Evolutionary conservation across 2,888 invertebrate species (phyloP).

Genomic region (Tetragonula carbonaria): DNA sequence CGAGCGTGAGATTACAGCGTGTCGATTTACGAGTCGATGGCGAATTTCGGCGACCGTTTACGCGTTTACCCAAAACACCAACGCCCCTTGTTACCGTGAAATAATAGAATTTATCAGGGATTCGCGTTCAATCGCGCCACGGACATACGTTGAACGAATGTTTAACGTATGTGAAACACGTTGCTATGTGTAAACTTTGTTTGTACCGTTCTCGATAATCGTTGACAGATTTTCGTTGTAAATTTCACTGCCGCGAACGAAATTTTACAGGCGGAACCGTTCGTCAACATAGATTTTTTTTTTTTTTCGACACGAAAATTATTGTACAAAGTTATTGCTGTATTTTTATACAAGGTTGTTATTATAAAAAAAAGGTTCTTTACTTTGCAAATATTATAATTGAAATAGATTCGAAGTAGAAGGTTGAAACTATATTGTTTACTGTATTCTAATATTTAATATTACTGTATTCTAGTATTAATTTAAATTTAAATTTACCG

Average conservation of each 20-base stretch:
- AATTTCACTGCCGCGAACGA: not conserved
- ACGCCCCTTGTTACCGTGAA: slow-evolving; percentile 6
- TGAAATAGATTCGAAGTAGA: too few species aligned
- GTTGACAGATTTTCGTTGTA: slow-evolving; percentile 4
- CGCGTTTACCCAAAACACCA: slow-evolving; percentile 19
- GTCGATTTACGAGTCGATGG: slow-evolving; percentile 26
- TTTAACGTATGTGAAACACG: slow-evolving; percentile 19
- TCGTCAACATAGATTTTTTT: not conserved
- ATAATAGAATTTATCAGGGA: slow-evolving; percentile 42
- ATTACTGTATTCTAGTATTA: too few species aligned
- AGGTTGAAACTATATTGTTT: too few species aligned
- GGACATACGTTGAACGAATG: slow-evolving; percentile 9
- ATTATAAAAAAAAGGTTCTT: not conserved
- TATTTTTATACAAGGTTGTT: not conserved
- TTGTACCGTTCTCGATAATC: slow-evolving; percentile 12
- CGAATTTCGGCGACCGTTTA: slow-evolving; percentile 7
- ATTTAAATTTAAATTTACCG: too few species aligned
- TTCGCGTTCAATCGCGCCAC: slow-evolving; percentile 22
- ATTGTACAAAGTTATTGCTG: not conserved
- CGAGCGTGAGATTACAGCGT: slow-evolving; percentile 18
- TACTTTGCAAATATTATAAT: too few species aligned
- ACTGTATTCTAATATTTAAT: too few species aligned
- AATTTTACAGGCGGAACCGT: not conserved
- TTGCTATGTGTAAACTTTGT: not conserved
- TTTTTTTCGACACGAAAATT: not conserved